Conservation (phyloP, 2,797 vertebrate genomes). For the Lepidocolaptes lacrymiger region DNA sequence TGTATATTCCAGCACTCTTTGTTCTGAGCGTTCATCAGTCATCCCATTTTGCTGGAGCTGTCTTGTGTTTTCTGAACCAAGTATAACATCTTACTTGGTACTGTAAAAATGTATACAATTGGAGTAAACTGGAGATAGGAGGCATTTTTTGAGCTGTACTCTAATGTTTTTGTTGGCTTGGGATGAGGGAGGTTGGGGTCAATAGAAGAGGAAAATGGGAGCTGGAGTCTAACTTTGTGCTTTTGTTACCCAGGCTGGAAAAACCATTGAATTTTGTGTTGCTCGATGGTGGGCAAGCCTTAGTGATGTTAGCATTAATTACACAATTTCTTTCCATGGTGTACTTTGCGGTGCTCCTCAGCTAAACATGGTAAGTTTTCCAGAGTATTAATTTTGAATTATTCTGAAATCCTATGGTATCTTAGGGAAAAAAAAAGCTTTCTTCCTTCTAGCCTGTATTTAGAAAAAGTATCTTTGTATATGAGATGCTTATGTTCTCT, state of each 20-base stretch:
- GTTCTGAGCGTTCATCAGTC: neutral
- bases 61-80: neutral
- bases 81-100: neutral
- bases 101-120: neutral
- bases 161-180: neutral
- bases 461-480: neutral
- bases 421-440: neutral
- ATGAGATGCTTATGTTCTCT: neutral
- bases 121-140: neutral
- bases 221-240: neutral
- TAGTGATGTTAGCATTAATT: conserved; percentile 92
- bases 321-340: conserved; percentile 93
- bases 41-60: neutral
- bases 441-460: neutral
- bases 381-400: neutral
- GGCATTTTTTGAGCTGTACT: neutral
- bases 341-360: conserved; percentile 86
- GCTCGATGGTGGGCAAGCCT: conserved; percentile 99
- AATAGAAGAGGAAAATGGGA: neutral
- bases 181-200: neutral
- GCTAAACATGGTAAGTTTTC: conserved; percentile 91
- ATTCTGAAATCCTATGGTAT: neutral
- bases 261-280: conserved; percentile 92
- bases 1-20: neutral
- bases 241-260: conserved; percentile 82